These are phyloP conservation scores for Periphyllus acericola DNA, from an alignment of 2,888 invertebrate genomes.

Conservation along the genomic window DNA sequence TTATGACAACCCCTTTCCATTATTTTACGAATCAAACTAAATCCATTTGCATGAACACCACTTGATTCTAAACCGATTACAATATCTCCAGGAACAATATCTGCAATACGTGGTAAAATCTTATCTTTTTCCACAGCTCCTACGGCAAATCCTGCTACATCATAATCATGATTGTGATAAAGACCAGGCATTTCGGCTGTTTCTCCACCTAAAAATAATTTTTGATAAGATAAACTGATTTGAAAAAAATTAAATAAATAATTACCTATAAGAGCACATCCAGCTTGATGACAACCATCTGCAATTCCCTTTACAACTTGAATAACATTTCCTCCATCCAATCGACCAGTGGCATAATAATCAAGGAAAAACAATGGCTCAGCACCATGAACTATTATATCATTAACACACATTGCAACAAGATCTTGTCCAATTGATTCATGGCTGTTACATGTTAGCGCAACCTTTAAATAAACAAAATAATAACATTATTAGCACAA, in stretches of 20 bases:
- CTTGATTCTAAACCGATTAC: constrained; percentile 88
- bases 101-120: constrained; percentile 76
- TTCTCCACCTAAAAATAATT: constrained; percentile 78
- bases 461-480: constrained; percentile 84
- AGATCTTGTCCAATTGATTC: constrained; percentile 91
- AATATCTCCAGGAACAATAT: constrained; percentile 79
- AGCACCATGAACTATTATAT: constrained; percentile 93
- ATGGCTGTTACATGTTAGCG: constrained; percentile 81
- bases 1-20: constrained; percentile 75
- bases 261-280: constrained; percentile 88
- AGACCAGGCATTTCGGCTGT: constrained; percentile 98
- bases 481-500: constrained; percentile 66
- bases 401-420: constrained; percentile 98
- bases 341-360: constrained; percentile 91
- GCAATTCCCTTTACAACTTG: constrained; percentile 87
- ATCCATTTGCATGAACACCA: constrained; percentile 95
- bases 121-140: constrained; percentile 86
- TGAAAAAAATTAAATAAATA: constrained; percentile 38
- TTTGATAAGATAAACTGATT: not conserved
- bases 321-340: constrained; percentile 81
- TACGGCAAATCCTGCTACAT: constrained; percentile 95
- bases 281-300: constrained; percentile 85
- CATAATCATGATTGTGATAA: constrained; percentile 88
- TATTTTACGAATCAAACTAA: constrained; percentile 85
- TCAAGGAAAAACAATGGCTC: constrained; percentile 96